These are phyloP conservation scores for Oxyruncus cristatus DNA, from an alignment of 2,113 vertebrate species.

Conservation along the genomic window DNA sequence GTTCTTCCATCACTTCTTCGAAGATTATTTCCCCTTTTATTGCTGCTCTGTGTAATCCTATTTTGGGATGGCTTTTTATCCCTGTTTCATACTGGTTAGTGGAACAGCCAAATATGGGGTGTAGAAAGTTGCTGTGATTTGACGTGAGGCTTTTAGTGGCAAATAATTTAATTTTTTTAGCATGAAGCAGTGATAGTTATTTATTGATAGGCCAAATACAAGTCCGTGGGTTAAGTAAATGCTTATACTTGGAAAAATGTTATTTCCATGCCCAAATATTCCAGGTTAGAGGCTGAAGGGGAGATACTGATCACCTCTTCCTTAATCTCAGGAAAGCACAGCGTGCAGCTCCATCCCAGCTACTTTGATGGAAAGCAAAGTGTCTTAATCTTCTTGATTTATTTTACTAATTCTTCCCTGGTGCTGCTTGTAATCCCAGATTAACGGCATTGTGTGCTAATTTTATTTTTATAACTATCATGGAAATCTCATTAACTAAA, in stretches of 20 bases:
- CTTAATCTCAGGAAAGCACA: neutral
- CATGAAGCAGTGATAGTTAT: neutral
- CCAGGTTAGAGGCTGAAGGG: neutral
- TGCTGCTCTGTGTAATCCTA: neutral
- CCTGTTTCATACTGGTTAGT: neutral
- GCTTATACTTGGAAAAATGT: neutral
- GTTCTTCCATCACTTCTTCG: neutral
- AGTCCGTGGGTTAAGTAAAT: neutral
- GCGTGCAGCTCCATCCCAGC: neutral
- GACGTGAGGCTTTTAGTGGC: neutral
- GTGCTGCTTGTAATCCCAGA: conserved; percentile 43
- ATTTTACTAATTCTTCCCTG: conserved; percentile 30
- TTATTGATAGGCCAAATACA: neutral
- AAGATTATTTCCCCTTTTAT: neutral
- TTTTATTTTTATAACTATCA: conserved; percentile 40
- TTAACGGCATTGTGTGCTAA: conserved; percentile 40
- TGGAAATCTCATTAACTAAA: conserved; percentile 56
- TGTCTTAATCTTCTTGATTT: conserved; percentile 25
- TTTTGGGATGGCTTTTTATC: neutral
- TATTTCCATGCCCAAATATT: neutral
- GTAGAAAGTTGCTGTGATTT: neutral
- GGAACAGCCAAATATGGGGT: neutral
- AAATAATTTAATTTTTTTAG: neutral
- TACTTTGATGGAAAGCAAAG: neutral
- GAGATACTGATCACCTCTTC: neutral